These are phyloP conservation scores for Erythrocercus mccallii DNA, from an alignment of 2,113 vertebrate species.

Conservation along the genomic window DNA sequence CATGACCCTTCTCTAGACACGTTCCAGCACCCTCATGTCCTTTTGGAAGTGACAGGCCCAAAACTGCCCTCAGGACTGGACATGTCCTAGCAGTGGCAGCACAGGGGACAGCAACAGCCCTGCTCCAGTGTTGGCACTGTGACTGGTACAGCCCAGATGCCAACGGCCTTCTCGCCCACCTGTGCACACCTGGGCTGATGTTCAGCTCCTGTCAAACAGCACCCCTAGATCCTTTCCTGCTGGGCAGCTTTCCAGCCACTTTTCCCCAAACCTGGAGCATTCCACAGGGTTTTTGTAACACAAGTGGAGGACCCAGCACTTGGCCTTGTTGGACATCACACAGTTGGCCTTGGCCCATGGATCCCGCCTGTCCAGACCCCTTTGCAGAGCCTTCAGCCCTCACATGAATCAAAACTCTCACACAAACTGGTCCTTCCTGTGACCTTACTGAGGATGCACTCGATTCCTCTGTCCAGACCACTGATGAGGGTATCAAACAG, in stretches of 20 bases:
- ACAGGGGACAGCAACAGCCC: not conserved
- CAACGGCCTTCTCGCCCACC: not conserved
- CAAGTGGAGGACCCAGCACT: fast-evolving
- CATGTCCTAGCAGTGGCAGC: not conserved
- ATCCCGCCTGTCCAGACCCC: not conserved
- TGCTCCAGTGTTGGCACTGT: not conserved
- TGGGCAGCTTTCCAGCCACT: not conserved
- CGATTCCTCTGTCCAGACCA: not conserved
- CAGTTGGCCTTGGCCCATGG: not conserved
- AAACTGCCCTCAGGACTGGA: not conserved
- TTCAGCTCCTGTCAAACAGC: not conserved
- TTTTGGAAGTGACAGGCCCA: not conserved
- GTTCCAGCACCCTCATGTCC: not conserved
- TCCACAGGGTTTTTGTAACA: too few relatives aligned
- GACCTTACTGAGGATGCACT: not conserved
- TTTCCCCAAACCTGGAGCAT: not conserved
- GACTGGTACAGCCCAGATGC: not conserved
- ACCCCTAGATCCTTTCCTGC: not conserved
- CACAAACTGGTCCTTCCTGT: not conserved
- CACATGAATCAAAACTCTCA: not conserved
- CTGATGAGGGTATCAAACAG: not conserved
- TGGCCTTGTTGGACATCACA: not conserved
- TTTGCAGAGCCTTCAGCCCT: not conserved
- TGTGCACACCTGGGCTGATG: not conserved
- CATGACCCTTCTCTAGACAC: not conserved